phyloP scores from a whole-genome alignment of 1,140 invertebrate species.

The Eubasilissa regina region DNA sequence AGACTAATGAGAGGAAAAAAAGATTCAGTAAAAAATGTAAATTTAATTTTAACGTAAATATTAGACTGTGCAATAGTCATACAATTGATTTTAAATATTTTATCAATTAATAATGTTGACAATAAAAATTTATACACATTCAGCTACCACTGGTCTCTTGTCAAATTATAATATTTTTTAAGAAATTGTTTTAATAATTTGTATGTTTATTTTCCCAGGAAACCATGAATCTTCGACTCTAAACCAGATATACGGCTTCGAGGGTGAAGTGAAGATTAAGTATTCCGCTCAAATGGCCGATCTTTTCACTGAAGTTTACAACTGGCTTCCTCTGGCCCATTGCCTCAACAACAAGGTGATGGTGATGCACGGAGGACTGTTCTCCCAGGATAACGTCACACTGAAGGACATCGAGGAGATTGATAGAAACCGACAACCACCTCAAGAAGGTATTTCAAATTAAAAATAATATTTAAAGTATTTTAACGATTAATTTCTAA shows the following conservation, averaged over 20 bases:
- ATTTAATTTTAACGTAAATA: no score
- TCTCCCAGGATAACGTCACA: constrained; percentile 91
- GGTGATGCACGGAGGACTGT: constrained; percentile 96
- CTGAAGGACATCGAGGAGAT: constrained; percentile 92
- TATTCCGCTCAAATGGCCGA: constrained; percentile 95
- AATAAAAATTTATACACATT: no score
- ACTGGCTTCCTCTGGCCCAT: constrained; percentile 96
- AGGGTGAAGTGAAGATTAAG: constrained; percentile 97
- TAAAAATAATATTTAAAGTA: no score
- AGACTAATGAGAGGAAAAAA: no score
- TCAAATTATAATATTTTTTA: no score
- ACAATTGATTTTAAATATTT: no score
- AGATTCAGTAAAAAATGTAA: no score
- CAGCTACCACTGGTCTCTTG: no score
- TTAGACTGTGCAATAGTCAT: no score
- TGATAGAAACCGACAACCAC: constrained; percentile 96
- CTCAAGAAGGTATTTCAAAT: constrained; percentile 84
- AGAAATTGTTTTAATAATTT: no score
- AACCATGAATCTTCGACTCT: constrained; percentile 98
- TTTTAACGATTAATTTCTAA: no score
- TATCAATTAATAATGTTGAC: no score
- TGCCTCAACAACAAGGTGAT: constrained; percentile 94
- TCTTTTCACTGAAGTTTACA: constrained; percentile 98
- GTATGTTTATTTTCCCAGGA: constrained; percentile 74
- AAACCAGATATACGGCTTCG: constrained; percentile 99